These are phyloP conservation scores for Lineus longissimus DNA, from an alignment of 1,140 invertebrate species.

Conservation along the genomic window DNA sequence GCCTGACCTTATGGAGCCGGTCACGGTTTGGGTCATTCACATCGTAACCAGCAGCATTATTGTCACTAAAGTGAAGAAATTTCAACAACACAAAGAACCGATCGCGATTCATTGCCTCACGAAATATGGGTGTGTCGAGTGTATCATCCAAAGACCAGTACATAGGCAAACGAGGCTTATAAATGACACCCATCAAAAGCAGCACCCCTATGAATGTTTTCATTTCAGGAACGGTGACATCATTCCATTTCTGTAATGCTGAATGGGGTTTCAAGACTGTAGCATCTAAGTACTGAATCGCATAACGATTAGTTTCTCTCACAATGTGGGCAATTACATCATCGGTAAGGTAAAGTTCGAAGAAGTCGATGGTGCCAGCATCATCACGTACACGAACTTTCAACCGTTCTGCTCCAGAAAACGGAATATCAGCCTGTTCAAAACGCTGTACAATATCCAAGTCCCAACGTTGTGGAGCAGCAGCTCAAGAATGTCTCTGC, in stretches of 20 bases:
- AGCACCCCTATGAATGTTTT: background rate
- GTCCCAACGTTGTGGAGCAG: too few species aligned
- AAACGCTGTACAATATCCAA: too few species aligned
- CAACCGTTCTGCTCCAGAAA: background rate
- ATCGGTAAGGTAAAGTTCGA: background rate
- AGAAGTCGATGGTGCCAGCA: background rate
- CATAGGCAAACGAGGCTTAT: background rate
- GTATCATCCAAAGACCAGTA: background rate
- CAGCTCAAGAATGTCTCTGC: too few species aligned
- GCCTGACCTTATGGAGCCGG: background rate
- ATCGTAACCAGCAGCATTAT: background rate
- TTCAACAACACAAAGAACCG: background rate
- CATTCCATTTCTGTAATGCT: too few species aligned
- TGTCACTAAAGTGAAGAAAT: background rate
- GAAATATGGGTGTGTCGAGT: background rate
- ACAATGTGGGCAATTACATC: conserved; percentile 4
- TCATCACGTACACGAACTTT: background rate
- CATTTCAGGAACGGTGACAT: background rate
- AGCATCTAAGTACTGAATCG: background rate
- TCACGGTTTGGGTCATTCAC: background rate
- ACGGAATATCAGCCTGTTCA: background rate
- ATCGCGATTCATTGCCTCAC: background rate
- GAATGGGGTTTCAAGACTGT: background rate
- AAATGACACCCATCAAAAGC: background rate
- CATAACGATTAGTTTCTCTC: conserved; percentile 1